phyloP scores from a whole-genome alignment of 2,797 vertebrate genomes.

The Tauraco hartlaubi region DNA sequence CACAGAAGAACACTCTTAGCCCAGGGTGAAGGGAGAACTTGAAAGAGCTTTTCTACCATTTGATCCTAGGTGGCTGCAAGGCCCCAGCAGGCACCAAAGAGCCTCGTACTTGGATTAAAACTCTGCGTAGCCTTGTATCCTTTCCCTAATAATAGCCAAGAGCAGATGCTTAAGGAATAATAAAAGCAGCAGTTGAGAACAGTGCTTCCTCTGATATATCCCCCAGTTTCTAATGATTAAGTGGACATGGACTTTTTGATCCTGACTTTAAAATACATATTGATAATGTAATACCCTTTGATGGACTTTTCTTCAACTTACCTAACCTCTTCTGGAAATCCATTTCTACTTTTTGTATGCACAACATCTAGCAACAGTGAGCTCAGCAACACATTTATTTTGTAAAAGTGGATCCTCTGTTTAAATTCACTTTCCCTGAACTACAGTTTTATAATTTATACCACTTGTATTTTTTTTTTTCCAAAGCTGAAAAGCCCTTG shows the following conservation, averaged over 20 bases:
- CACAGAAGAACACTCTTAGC: background rate
- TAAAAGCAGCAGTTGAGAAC: background rate
- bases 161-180: background rate
- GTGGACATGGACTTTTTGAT: background rate
- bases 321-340: background rate
- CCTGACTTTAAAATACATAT: background rate
- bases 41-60: constrained; percentile 1
- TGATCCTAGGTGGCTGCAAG: background rate
- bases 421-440: background rate
- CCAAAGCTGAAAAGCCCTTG: background rate
- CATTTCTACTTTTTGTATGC: background rate
- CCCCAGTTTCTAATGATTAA: background rate
- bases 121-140: background rate
- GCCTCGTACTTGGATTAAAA: background rate
- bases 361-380: background rate
- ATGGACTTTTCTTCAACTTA: background rate
- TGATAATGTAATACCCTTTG: background rate
- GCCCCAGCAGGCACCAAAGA: constrained; percentile 10
- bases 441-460: background rate
- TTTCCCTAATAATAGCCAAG: background rate
- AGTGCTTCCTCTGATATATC: background rate
- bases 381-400: background rate
- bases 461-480: too few relatives aligned
- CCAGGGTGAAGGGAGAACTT: background rate
- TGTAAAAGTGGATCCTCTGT: background rate